Base-by-base conservation (phyloP, 2,797 vertebrate species). In the Euthynnus affinis region DNA sequence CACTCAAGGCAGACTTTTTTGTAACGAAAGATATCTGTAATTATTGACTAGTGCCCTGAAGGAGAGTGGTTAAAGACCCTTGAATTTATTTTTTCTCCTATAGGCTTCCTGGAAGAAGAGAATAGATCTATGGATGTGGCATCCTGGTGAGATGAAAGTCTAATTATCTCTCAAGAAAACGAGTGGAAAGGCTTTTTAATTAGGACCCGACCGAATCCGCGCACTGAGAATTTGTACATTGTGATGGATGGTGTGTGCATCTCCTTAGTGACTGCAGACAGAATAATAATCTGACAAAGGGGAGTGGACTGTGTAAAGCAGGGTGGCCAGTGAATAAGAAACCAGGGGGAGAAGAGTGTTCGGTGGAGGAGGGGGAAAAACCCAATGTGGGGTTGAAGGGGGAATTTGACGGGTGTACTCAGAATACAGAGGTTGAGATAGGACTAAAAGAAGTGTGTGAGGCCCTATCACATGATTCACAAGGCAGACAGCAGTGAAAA, bases 71-170 rank as follows among this genome's bases (percentile, higher is more conserved):
- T 96, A 96, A 97, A 97, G 96, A 93, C 90, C 86, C 80, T 80
- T 69, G 78, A 96, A 95, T 96, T 93, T 96, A 84, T 84, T 96
- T 88, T 76, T 82, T 72, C 95, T 96, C 92, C 96, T 97, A 96
- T 97, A 95, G 96, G 94, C 96, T 96, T 95, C 95, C 96, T 96
- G 94, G 93, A 95, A 96, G 95, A 95, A 95, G 95, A 97, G 96
- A 97, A 97, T 97, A 95, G 96, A 97, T 98, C 96, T 97, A 96
- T 97, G 96, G 89, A 81, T 94, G 94, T 96, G 96, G 97, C 95
- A 96, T 97, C 97, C 97, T 96, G 97, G 96, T 96, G 96, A 98
- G 97, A 99, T 99, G 97, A 98, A 98, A 98, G 97, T 97, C 96
- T 98, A 99, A 98, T 99, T 98, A 98, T 98, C 96, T 96, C 94